phyloP scores from a whole-genome alignment of 2,113 vertebrate genomes.

The Opisthocomus hoazin region DNA sequence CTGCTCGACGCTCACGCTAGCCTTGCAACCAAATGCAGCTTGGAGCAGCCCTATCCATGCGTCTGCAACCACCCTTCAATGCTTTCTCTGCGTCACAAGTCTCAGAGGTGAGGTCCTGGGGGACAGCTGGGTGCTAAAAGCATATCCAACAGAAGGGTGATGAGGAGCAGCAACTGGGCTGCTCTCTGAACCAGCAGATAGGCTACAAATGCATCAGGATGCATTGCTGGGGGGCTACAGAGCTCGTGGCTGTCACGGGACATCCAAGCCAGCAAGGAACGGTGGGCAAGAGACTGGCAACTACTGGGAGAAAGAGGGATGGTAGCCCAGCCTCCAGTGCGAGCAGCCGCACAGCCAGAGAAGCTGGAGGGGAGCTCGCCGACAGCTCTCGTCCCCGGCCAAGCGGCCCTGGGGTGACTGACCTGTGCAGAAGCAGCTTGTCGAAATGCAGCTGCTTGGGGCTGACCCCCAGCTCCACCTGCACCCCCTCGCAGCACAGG shows the following conservation, averaged over 20 bases:
- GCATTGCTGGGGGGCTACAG: background rate
- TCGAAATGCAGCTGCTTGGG: conserved; percentile 78
- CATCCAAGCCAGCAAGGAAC: background rate
- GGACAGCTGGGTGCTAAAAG: background rate
- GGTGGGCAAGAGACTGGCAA: background rate
- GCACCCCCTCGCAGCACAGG: conserved; percentile 83
- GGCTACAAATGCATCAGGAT: background rate
- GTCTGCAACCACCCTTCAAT: background rate
- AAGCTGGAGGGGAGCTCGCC: background rate
- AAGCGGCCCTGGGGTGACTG: background rate
- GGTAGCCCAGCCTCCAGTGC: background rate
- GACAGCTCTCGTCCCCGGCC: background rate
- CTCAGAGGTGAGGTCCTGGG: background rate
- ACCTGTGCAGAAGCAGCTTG: conserved; percentile 84
- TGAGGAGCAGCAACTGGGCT: background rate
- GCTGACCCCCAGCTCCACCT: conserved; percentile 82
- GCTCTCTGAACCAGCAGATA: background rate
- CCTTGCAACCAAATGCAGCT: background rate
- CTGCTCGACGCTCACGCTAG: accelerated
- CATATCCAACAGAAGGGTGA: no score
- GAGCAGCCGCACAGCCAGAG: background rate
- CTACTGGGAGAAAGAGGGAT: background rate
- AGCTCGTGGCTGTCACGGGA: background rate
- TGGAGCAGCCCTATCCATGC: background rate
- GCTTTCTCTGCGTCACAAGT: background rate